phyloP scores from a whole-genome alignment of 1,140 invertebrate genomes.

The Drosophila lowei region DNA sequence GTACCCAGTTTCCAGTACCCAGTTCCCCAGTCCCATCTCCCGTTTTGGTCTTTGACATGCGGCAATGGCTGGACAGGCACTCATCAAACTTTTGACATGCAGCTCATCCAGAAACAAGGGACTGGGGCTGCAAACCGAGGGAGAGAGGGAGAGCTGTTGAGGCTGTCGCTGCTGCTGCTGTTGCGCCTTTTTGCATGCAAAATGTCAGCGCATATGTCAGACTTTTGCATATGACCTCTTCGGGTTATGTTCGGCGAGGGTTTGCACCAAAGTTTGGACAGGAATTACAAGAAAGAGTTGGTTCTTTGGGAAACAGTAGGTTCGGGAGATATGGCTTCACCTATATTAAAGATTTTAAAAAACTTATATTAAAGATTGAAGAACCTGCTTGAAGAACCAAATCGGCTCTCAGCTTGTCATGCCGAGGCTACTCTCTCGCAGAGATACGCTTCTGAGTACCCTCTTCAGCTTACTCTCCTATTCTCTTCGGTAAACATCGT shows the following conservation, averaged over 20 bases:
- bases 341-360: too few species aligned
- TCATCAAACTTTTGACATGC: conserved; percentile 79
- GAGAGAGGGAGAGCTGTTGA: conserved; percentile 41
- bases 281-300: neutral
- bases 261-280: neutral
- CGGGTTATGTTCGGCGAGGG: conserved; percentile 31
- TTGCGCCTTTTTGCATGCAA: conserved; percentile 80
- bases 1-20: neutral
- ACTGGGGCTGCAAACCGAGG: neutral
- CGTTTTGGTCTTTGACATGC: conserved; percentile 69
- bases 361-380: too few species aligned
- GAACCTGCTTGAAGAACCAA: too few species aligned
- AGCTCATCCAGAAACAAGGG: conserved; percentile 36
- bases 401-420: too few species aligned
- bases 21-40: conserved; percentile 7
- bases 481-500: too few species aligned
- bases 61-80: conserved; percentile 67
- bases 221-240: conserved; percentile 71
- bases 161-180: conserved; percentile 52
- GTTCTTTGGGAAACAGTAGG: too few species aligned
- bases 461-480: too few species aligned
- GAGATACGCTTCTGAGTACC: too few species aligned
- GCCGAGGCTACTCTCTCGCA: too few species aligned
- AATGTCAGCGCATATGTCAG: conserved; percentile 80
- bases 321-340: too few species aligned